phyloP scores from a whole-genome alignment of 2,797 vertebrate genomes.

The Xyrichtys novacula region DNA sequence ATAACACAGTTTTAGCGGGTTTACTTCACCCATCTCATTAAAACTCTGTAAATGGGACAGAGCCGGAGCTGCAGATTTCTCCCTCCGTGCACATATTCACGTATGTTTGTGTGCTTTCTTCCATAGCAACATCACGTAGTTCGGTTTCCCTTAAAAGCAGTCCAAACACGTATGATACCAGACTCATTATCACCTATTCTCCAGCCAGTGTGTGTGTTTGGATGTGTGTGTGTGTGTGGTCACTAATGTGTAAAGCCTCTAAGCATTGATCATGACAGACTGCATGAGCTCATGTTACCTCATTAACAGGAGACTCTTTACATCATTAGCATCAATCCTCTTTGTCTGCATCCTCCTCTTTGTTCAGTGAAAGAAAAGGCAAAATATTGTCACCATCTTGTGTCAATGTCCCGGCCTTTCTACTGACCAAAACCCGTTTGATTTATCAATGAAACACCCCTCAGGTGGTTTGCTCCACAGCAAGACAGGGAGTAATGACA shows the following conservation, averaged over 20 bases:
- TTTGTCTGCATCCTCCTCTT: neutral
- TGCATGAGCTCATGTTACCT: conserved; percentile 35
- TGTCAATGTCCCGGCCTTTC: no score
- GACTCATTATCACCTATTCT: conserved; percentile 29
- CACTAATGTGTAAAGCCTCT: neutral
- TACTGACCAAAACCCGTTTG: neutral
- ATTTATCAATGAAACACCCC: no score
- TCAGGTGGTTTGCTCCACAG: no score
- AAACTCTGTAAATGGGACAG: neutral
- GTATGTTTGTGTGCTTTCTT: neutral
- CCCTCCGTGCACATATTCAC: neutral
- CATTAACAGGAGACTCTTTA: conserved; percentile 13
- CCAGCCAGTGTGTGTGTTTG: neutral
- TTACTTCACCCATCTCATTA: conserved; percentile 11
- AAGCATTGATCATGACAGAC: conserved; percentile 20
- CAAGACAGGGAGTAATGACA: no score
- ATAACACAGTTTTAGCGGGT: neutral
- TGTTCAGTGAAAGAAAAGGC: no score
- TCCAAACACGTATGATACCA: neutral
- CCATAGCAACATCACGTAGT: conserved; percentile 1
- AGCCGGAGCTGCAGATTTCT: neutral
- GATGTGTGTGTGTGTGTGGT: conserved; percentile 14
- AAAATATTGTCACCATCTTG: no score
- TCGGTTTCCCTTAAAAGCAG: conserved; percentile 24
- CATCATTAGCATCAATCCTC: conserved; percentile 1